phyloP scores from a whole-genome alignment of 2,888 invertebrate species.

The Selenia dentaria region DNA sequence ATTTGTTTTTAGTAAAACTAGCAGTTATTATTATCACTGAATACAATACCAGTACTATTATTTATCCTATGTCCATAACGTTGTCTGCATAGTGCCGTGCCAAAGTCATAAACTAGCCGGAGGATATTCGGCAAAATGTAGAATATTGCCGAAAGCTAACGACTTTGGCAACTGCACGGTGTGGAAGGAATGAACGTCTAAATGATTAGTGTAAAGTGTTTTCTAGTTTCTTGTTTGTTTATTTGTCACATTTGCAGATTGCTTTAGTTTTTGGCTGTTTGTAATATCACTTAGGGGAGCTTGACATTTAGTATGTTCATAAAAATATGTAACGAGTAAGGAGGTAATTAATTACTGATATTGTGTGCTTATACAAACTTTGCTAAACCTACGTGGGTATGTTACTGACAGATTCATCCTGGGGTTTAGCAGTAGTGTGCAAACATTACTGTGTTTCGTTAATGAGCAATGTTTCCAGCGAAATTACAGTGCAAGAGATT shows the following conservation, averaged over 20 bases:
- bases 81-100: slow-evolving; percentile 43
- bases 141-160: slow-evolving; percentile 44
- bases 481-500: no score
- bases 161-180: slow-evolving; percentile 43
- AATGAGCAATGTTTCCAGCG: no score
- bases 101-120: slow-evolving; percentile 54
- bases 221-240: slow-evolving; percentile 1
- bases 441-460: no score
- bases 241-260: slow-evolving; percentile 8
- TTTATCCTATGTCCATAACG: not conserved
- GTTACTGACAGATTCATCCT: no score
- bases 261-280: slow-evolving; percentile 1
- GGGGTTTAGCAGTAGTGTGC: no score
- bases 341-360: no score
- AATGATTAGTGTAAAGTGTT: slow-evolving; percentile 8
- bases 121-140: slow-evolving; percentile 36
- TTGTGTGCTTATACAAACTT: no score
- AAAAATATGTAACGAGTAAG: no score
- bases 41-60: no score
- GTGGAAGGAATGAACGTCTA: slow-evolving; percentile 41
- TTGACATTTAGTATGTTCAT: not conserved
- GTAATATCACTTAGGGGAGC: not conserved
- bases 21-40: no score
- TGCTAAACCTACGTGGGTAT: no score
- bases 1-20: no score